Percentiles rank a stretch among this genome's conserved stretches.
Evolutionary conservation across 2,888 invertebrate genomes (phyloP).

Genomic region (Pseudococcus jackbeardsleyi): DNA sequence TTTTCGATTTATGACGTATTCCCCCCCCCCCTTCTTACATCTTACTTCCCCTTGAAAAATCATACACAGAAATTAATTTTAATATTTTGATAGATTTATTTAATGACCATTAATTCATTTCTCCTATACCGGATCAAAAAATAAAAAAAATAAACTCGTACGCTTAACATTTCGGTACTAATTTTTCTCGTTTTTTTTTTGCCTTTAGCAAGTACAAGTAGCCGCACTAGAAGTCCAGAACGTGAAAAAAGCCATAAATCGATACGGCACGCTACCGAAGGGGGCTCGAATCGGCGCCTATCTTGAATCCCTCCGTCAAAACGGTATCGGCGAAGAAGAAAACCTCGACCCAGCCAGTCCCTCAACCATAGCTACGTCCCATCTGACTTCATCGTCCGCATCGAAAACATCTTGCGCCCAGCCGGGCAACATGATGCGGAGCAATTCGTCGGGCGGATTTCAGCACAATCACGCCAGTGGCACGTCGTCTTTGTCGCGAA

Average conservation of each 20-base stretch:
- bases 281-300: slow-evolving; percentile 97
- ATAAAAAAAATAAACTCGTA: neutral
- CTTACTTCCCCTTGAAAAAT: no score
- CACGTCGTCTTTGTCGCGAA: slow-evolving; percentile 74
- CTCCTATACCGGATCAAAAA: no score
- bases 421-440: slow-evolving; percentile 86
- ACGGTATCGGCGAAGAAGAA: slow-evolving; percentile 72
- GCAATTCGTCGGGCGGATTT: slow-evolving; percentile 86
- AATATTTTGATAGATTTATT: no score
- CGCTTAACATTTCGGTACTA: neutral
- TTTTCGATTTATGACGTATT: no score
- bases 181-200: neutral
- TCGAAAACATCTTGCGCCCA: slow-evolving; percentile 75
- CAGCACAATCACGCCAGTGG: slow-evolving; percentile 70
- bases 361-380: slow-evolving; percentile 67
- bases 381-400: slow-evolving; percentile 66
- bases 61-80: no score
- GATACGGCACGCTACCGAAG: slow-evolving; percentile 97
- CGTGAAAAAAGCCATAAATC: slow-evolving; percentile 92
- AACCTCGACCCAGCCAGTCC: slow-evolving; percentile 22
- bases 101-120: no score
- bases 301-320: slow-evolving; percentile 90
- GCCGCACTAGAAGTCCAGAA: slow-evolving; percentile 96
- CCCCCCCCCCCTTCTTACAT: no score
- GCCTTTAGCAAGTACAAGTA: slow-evolving; percentile 72